Evolutionary conservation across 2,888 invertebrate genomes (phyloP).

Genomic region (Lottia scabra): DNA sequence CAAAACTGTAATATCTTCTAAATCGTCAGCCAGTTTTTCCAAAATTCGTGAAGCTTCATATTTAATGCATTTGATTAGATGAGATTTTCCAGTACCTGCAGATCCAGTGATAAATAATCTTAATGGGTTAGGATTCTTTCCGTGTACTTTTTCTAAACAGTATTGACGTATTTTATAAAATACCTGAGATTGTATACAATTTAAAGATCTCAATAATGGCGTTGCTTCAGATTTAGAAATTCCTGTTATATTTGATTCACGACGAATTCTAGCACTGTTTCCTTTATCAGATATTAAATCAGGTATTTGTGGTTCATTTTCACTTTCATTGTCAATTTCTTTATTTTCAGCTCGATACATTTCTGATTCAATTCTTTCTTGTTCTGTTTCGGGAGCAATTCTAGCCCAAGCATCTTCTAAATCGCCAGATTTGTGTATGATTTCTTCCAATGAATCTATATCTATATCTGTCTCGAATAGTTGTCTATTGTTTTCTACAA

Average conservation of each 20-base stretch:
- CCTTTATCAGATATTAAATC: conserved; percentile 10
- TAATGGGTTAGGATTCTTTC: background rate
- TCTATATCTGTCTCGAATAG: conserved; percentile 15
- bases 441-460: conserved; percentile 17
- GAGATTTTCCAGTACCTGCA: conserved; percentile 9
- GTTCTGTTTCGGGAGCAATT: conserved; percentile 27
- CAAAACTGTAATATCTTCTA: conserved; percentile 10
- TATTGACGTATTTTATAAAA: conserved; percentile 21
- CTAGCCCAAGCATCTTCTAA: too few species aligned
- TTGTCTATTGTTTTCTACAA: conserved; percentile 20
- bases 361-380: conserved; percentile 17
- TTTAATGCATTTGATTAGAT: conserved; percentile 15
- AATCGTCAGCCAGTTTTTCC: background rate
- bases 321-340: background rate
- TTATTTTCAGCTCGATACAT: background rate
- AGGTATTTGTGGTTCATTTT: conserved; percentile 9
- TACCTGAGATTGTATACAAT: conserved; percentile 12
- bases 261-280: conserved; percentile 5
- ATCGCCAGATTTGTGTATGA: conserved; percentile 5
- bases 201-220: conserved; percentile 14
- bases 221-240: background rate
- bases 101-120: too few species aligned
- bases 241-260: too few species aligned
- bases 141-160: conserved; percentile 11
- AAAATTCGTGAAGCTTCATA: conserved; percentile 16